These are phyloP conservation scores for Acanthornis magna DNA, from an alignment of 2,797 vertebrate species.

Conservation along the genomic window DNA sequence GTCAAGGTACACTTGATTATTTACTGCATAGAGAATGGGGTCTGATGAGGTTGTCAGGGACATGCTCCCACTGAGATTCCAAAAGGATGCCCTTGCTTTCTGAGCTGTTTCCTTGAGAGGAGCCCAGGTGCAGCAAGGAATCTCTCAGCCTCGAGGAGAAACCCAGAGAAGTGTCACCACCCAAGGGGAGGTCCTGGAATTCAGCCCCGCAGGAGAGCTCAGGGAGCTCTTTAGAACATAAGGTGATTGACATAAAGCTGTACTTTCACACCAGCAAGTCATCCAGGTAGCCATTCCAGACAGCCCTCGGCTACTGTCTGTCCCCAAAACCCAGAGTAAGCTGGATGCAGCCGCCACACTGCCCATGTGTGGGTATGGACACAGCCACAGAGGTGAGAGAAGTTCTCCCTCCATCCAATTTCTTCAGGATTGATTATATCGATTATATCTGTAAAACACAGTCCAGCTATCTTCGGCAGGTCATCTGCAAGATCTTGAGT, in stretches of 20 bases:
- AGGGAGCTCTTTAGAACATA: fast-evolving
- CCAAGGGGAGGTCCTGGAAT: not conserved
- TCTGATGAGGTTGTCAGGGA: not conserved
- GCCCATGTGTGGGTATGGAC: fast-evolving
- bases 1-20: not conserved
- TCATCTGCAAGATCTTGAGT: not conserved
- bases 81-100: not conserved
- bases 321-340: not conserved
- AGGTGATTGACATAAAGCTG: not conserved
- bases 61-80: not conserved
- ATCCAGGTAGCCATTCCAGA: not conserved
- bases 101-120: not conserved
- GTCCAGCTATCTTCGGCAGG: not conserved
- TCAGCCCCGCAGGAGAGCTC: not conserved
- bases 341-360: not conserved
- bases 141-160: not conserved
- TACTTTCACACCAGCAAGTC: not conserved
- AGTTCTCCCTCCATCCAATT: not conserved
- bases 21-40: no score
- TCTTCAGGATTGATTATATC: not conserved
- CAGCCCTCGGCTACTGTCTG: not conserved
- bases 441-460: not conserved
- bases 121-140: not conserved
- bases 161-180: no score
- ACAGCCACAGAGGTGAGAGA: not conserved